Evolutionary conservation across 2,113 vertebrate genomes (phyloP).

Genomic region (Lamprotornis superbus): DNA sequence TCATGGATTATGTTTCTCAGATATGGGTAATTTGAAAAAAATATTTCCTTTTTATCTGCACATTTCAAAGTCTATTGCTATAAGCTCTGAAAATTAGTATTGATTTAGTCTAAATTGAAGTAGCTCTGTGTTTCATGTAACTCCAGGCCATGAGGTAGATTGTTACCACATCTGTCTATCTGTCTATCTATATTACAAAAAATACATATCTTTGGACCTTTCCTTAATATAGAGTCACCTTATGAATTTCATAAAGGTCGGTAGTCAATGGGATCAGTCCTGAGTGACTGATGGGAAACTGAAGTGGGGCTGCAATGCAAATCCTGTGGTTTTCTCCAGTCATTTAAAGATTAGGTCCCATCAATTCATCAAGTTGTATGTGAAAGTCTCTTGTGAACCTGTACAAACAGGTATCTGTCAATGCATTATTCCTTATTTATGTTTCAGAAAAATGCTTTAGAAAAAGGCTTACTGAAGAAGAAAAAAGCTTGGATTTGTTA

Average conservation of each 20-base stretch:
- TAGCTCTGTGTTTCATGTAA: not conserved
- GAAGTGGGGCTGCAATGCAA: not conserved
- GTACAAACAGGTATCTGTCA: not conserved
- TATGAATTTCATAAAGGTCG: not conserved
- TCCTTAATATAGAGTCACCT: not conserved
- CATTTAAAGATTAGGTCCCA: not conserved
- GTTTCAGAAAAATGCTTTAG: not conserved
- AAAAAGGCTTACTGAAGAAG: not conserved
- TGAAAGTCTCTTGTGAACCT: not conserved
- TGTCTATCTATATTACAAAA: not conserved
- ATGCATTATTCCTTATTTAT: not conserved
- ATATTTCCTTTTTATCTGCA: not conserved
- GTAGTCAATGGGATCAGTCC: not conserved
- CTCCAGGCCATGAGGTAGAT: not conserved
- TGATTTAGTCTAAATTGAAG: not conserved
- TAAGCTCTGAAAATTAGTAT: not conserved
- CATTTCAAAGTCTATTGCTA: not conserved
- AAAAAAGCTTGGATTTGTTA: not conserved
- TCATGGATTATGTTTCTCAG: not conserved
- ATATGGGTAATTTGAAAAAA: not conserved
- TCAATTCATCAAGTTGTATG: not conserved
- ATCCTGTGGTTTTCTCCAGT: not conserved
- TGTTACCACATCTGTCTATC: not conserved
- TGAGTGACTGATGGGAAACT: not conserved
- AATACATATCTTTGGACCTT: not conserved